Percentiles rank a stretch among this genome's conserved stretches.
Conservation (phyloP, 2,113 vertebrate species). For the Macaca mulatta region DNA sequence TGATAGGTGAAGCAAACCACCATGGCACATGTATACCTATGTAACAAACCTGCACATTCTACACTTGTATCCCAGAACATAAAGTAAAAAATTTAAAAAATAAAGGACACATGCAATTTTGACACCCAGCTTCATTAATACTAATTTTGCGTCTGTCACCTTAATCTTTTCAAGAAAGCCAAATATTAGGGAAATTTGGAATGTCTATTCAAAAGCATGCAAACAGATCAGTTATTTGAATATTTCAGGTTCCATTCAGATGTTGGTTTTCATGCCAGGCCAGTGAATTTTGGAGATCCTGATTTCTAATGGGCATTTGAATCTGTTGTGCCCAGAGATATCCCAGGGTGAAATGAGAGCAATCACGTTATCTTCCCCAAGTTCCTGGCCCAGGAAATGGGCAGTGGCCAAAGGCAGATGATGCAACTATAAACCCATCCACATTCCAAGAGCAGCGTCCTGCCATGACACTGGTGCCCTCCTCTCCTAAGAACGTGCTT, state of each 20-base stretch:
- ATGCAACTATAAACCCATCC: neutral
- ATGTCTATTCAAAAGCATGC: neutral
- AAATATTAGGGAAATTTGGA: neutral
- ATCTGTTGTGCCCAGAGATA: neutral
- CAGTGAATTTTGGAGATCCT: neutral
- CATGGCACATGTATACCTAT: too few species aligned
- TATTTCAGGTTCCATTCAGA: neutral
- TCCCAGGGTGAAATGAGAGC: neutral
- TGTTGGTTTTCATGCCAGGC: neutral
- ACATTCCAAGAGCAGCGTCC: conserved; percentile 27
- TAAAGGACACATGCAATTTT: neutral
- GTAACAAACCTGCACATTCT: too few species aligned
- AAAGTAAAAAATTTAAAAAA: too few species aligned
- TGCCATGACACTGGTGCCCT: neutral
- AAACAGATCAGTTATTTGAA: neutral
- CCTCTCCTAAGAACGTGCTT: conserved; percentile 48
- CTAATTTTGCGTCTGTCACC: neutral
- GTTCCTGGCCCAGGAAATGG: neutral
- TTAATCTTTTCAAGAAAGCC: neutral
- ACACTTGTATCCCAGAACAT: too few species aligned
- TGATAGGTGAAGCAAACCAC: too few species aligned
- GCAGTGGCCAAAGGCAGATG: neutral
- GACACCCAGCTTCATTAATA: neutral
- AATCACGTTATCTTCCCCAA: neutral
- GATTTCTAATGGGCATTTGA: neutral